Evolutionary conservation across 2,797 vertebrate species (phyloP).

Genomic region (Rhinophrynus dorsalis): DNA sequence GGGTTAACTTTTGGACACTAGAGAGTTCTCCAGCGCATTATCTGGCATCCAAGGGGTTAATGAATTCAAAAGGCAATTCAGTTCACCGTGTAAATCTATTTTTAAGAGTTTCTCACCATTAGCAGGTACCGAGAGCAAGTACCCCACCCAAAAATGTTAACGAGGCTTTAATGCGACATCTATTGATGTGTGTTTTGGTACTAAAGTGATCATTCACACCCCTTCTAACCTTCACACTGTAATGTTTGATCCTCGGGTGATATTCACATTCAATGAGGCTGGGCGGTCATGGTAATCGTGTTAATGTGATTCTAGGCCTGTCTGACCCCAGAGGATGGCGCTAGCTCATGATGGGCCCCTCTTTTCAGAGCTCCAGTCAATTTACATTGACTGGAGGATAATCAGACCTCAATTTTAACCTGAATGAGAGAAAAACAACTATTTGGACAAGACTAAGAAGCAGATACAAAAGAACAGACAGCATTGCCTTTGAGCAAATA

Average conservation of each 20-base stretch:
- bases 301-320: slow-evolving; percentile 54
- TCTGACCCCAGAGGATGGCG: slow-evolving; percentile 62
- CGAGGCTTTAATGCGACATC: slow-evolving; percentile 68
- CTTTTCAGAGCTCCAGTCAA: slow-evolving; percentile 46
- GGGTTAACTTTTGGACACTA: no score
- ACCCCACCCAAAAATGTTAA: slow-evolving; percentile 76
- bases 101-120: slow-evolving; percentile 63
- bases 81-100: not conserved
- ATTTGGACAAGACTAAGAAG: slow-evolving; percentile 55
- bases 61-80: no score
- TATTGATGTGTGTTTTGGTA: slow-evolving; percentile 53
- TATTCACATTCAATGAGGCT: slow-evolving; percentile 76
- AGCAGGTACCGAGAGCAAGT: slow-evolving; percentile 56
- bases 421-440: slow-evolving; percentile 79
- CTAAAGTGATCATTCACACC: not conserved
- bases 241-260: slow-evolving; percentile 46
- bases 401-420: slow-evolving; percentile 67
- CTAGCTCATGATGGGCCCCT: slow-evolving; percentile 56
- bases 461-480: not conserved
- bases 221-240: not conserved
- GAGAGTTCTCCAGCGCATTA: no score
- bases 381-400: slow-evolving; percentile 68
- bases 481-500: not conserved
- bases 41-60: no score
- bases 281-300: slow-evolving; percentile 80